Conservation (phyloP, 2,797 vertebrate genomes). For the Thaleichthys pacificus region DNA sequence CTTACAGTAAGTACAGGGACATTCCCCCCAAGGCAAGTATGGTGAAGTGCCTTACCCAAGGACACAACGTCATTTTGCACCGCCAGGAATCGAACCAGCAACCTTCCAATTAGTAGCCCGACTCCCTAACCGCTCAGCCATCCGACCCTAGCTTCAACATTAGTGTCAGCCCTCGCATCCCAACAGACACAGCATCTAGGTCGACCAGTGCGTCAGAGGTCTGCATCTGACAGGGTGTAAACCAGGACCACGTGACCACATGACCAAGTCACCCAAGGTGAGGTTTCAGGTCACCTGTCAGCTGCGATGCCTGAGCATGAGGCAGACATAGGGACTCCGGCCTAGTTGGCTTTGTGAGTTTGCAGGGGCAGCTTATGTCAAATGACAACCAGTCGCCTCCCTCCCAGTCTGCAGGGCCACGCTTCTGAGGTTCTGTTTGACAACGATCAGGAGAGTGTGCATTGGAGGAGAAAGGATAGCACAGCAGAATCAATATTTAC, state of each 20-base stretch:
- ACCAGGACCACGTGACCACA: slow-evolving; percentile 38
- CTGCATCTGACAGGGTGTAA: slow-evolving; percentile 57
- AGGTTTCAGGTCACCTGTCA: slow-evolving; percentile 72
- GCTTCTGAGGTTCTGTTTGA: not conserved
- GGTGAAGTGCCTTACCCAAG: too few relatives aligned
- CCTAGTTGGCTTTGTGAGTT: slow-evolving; percentile 46
- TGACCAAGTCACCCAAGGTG: slow-evolving; percentile 65
- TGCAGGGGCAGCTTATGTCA: slow-evolving; percentile 55
- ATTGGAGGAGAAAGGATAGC: not conserved
- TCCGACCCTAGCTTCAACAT: not conserved
- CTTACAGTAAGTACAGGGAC: too few relatives aligned
- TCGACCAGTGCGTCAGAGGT: too few relatives aligned
- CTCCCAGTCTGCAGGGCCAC: slow-evolving; percentile 24
- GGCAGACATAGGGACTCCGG: slow-evolving; percentile 37
- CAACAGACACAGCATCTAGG: not conserved
- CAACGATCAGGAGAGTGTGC: not conserved
- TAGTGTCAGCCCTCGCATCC: not conserved
- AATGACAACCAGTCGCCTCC: slow-evolving; percentile 58
- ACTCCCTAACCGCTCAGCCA: too few relatives aligned
- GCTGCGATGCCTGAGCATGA: slow-evolving; percentile 56
- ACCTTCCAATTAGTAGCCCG: too few relatives aligned
- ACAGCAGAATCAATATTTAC: slow-evolving; percentile 3
- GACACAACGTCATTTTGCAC: too few relatives aligned
- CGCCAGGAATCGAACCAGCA: too few relatives aligned
- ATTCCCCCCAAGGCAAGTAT: too few relatives aligned